phyloP scores from a whole-genome alignment of 2,888 invertebrate species.

The Ochropleura leucogaster region DNA sequence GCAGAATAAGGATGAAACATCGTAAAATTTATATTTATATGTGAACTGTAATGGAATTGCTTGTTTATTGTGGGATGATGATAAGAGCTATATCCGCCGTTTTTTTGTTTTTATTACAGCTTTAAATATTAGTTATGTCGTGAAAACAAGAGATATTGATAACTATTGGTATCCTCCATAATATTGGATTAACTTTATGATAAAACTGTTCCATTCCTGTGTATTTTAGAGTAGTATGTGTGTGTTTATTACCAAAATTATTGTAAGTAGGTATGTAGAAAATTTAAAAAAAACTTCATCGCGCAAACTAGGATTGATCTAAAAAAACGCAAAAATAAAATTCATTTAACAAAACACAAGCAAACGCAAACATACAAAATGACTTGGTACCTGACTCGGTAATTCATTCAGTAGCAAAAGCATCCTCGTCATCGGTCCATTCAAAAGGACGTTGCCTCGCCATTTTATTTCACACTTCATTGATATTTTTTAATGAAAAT shows the following conservation, averaged over 20 bases:
- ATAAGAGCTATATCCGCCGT: constrained; percentile 19
- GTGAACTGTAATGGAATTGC: constrained; percentile 28
- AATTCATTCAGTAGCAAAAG: constrained; percentile 6
- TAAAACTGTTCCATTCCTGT: not conserved
- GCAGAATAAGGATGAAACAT: constrained; percentile 45
- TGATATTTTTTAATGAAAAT: constrained; percentile 8
- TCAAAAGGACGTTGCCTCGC: constrained; percentile 23
- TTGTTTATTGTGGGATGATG: constrained; percentile 25
- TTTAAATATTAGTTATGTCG: not conserved
- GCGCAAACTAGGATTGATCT: too few species aligned
- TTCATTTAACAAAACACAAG: not conserved
- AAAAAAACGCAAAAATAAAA: not conserved
- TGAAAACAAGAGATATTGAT: not conserved
- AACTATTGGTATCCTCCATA: not conserved
- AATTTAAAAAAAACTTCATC: too few species aligned
- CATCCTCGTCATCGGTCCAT: not conserved
- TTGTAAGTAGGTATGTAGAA: too few species aligned
- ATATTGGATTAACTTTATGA: not conserved
- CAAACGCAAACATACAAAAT: not conserved
- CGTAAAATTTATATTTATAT: constrained; percentile 35
- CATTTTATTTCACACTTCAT: constrained; percentile 44
- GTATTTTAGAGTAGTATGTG: too few species aligned
- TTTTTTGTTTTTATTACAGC: not conserved
- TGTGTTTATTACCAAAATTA: too few species aligned
- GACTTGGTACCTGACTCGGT: constrained; percentile 5